Conservation (phyloP, 2,113 vertebrate species). For the Callochromis pleurospilus region DNA sequence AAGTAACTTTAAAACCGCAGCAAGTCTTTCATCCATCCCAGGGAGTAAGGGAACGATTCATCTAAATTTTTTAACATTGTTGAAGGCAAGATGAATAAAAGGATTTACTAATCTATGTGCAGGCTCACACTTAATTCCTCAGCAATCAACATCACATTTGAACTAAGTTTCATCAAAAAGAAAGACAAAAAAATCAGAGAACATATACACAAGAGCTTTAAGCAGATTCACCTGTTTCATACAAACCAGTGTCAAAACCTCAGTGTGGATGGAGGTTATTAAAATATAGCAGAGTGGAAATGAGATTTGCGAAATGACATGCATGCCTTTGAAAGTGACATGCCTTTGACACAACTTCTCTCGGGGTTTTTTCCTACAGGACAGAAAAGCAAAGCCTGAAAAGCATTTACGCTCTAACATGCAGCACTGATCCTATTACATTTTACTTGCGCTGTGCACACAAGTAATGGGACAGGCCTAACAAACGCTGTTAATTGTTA, state of each 20-base stretch:
- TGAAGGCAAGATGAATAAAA: not conserved
- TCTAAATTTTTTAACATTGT: not conserved
- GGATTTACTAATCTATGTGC: not conserved
- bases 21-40: not conserved
- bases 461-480: not conserved
- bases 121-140: not conserved
- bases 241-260: not conserved
- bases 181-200: not conserved
- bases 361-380: not conserved
- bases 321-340: not conserved
- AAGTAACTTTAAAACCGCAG: not conserved
- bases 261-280: not conserved
- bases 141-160: not conserved
- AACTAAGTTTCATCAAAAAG: not conserved
- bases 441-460: not conserved
- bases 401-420: not conserved
- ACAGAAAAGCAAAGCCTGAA: not conserved
- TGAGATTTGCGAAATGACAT: not conserved
- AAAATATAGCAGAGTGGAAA: not conserved
- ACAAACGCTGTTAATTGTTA: not conserved
- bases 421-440: constrained; percentile 8
- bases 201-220: not conserved
- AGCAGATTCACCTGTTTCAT: not conserved
- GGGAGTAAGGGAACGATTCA: not conserved
- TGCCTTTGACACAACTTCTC: not conserved